These are phyloP conservation scores for Malacoctenus gilli DNA, from an alignment of 2,797 vertebrate genomes.

Conservation along the genomic window DNA sequence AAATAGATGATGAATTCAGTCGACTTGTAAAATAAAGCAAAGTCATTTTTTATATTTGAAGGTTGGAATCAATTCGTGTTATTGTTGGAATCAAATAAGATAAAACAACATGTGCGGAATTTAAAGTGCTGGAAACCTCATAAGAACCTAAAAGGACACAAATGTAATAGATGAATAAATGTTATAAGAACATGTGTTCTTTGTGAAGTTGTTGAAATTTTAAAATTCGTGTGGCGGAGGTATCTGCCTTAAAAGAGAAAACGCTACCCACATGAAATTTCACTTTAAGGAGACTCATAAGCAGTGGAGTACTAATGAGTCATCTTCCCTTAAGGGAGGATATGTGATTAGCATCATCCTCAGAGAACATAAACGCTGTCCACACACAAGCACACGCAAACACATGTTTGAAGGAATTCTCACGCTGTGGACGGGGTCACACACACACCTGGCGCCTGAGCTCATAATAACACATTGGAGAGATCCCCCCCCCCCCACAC, in stretches of 20 bases:
- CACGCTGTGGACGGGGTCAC: slow-evolving; percentile 14
- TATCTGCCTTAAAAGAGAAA: slow-evolving; percentile 20
- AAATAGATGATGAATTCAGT: too few relatives aligned
- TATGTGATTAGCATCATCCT: slow-evolving; percentile 63
- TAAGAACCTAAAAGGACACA: too few relatives aligned
- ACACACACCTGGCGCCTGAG: slow-evolving; percentile 34
- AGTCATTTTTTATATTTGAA: too few relatives aligned
- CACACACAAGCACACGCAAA: slow-evolving; percentile 36
- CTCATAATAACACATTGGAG: slow-evolving; percentile 10
- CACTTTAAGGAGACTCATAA: slow-evolving; percentile 54
- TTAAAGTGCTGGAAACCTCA: too few relatives aligned
- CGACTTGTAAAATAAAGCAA: too few relatives aligned
- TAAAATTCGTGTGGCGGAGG: slow-evolving; percentile 5
- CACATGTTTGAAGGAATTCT: slow-evolving; percentile 37
- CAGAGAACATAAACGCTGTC: slow-evolving; percentile 42
- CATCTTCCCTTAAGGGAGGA: slow-evolving; percentile 53
- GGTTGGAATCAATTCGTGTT: too few relatives aligned
- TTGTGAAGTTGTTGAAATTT: too few relatives aligned
- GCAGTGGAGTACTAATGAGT: slow-evolving; percentile 58
- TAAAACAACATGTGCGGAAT: too few relatives aligned
- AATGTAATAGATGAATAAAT: too few relatives aligned
- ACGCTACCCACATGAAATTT: slow-evolving; percentile 37
- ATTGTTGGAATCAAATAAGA: too few relatives aligned
- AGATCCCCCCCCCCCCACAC: slow-evolving; percentile 16
- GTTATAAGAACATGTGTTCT: too few relatives aligned